Percentiles rank a stretch among this genome's conserved stretches.
Conservation (phyloP, 2,888 invertebrate species). For the Alviniconcha strummeri region DNA sequence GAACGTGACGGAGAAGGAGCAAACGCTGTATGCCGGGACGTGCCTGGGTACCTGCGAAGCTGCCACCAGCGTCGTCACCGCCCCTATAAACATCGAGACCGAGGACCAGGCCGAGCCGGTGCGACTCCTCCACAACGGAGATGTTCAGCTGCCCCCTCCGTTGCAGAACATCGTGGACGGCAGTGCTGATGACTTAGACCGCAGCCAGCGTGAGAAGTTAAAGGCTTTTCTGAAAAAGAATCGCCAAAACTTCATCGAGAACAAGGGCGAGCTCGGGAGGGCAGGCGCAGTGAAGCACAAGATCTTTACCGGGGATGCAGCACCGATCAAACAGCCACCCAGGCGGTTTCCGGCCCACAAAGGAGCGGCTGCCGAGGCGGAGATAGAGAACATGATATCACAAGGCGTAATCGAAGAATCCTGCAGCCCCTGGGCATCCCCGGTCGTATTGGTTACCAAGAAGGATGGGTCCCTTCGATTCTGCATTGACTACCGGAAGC, state of each 20-base stretch:
- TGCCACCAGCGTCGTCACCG: background rate
- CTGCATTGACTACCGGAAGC: conserved; percentile 18
- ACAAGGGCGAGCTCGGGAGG: background rate
- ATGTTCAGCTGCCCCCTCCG: background rate
- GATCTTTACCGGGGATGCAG: background rate
- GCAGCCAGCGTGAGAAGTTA: background rate
- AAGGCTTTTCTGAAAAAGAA: background rate
- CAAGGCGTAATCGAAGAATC: conserved; percentile 34
- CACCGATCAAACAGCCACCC: background rate
- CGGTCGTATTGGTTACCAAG: conserved; percentile 21
- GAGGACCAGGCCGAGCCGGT: too few relatives aligned
- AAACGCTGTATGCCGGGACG: too few relatives aligned
- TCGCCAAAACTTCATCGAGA: background rate
- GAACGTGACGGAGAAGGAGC: background rate
- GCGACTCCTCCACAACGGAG: too few relatives aligned
- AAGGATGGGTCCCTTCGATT: background rate
- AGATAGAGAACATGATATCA: conserved; percentile 37
- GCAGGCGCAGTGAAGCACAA: background rate
- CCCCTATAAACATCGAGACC: background rate
- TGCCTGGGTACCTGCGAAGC: too few relatives aligned
- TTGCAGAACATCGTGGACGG: background rate
- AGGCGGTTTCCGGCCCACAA: background rate
- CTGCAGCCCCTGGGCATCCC: conserved; percentile 12
- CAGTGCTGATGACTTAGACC: background rate
- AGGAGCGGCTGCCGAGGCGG: background rate